These are phyloP conservation scores for Chaetodon auriga DNA, from an alignment of 2,113 vertebrate species.

Conservation along the genomic window DNA sequence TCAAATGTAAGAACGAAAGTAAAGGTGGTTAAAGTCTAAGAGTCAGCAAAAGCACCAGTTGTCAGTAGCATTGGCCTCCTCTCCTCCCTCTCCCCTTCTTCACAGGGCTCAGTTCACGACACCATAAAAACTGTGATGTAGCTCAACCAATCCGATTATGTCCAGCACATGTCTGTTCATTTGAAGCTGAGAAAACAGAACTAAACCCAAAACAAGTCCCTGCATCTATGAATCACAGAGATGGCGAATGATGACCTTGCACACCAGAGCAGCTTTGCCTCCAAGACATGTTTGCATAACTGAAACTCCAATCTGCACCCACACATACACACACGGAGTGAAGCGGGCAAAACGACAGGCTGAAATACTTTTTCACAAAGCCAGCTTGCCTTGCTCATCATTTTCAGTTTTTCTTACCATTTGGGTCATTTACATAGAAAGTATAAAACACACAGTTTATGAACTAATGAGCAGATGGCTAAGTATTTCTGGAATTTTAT, in stretches of 20 bases:
- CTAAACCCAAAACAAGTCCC: background rate
- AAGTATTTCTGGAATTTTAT: slow-evolving; percentile 45
- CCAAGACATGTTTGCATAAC: slow-evolving; percentile 45
- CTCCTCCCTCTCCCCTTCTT: background rate
- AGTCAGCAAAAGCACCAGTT: background rate
- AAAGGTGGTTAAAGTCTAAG: background rate
- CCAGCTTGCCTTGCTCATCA: slow-evolving; percentile 36
- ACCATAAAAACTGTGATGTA: background rate
- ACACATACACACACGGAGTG: background rate
- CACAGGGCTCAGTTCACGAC: background rate
- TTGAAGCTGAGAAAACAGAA: background rate
- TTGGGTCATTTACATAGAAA: slow-evolving; percentile 51
- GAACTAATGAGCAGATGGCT: slow-evolving; percentile 64
- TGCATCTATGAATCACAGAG: slow-evolving; percentile 13
- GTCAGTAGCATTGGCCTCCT: background rate
- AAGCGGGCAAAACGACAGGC: slow-evolving; percentile 26
- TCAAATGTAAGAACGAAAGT: background rate
- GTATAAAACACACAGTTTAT: slow-evolving; percentile 44
- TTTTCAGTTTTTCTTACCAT: slow-evolving; percentile 23
- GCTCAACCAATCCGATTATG: background rate
- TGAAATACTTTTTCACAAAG: slow-evolving; percentile 28
- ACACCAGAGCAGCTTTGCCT: slow-evolving; percentile 17
- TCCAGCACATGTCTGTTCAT: background rate
- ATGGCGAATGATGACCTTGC: background rate
- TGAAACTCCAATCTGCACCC: slow-evolving; percentile 27